Evolutionary conservation across 2,888 invertebrate species (phyloP), one percentile per base, ranked within the genome.

Genomic region (Diachrysia chrysitis): DNA sequence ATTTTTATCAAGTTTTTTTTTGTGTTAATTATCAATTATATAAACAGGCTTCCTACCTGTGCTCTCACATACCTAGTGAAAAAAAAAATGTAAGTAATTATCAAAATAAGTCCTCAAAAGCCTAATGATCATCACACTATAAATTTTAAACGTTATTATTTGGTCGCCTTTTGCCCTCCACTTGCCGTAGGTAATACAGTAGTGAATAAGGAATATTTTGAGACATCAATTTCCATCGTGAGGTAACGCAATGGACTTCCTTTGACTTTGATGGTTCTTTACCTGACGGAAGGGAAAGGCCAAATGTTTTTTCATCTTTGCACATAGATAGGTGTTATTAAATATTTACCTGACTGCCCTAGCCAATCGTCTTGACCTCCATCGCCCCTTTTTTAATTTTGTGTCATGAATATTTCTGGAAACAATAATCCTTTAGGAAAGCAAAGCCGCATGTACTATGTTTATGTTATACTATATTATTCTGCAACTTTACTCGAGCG

Each of bases 251-350:
- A 7, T 14, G 23, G 54, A n/a, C n/a, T 16, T 10, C 25, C n/a
- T n/a, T n/a, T 54, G 54, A 25, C 25, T 25, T n/a, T 6, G 25
- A 10, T 9, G n/a, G 54, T 14, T 16, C 17, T 9, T n/a, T n/a
- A n/a, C n/a, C 17, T 17, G 32, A 32, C 4, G 29, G n/a, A n/a
- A 29, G 29, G n/a, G 2, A 17, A 55, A 55, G 14, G 32, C 17
- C 10, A 17, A 56, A 35, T 56, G 56, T 56, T 56, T 56, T 12
- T 56, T 29, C 25, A 17, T 56, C 17, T 56, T 56, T 56, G 6
- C 29, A 56, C 32, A 32, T 32, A 16, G 5, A 37, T 55, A 37
- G 16, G 14, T 16, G n/a, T 12, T 29, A 48, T 48, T 29, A 48
- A 48, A 48, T 58, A 48, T 25, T 51, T 51, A 51, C 48, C 21